phyloP scores from a whole-genome alignment of 2,888 invertebrate genomes.

The Ophion slaviceki region DNA sequence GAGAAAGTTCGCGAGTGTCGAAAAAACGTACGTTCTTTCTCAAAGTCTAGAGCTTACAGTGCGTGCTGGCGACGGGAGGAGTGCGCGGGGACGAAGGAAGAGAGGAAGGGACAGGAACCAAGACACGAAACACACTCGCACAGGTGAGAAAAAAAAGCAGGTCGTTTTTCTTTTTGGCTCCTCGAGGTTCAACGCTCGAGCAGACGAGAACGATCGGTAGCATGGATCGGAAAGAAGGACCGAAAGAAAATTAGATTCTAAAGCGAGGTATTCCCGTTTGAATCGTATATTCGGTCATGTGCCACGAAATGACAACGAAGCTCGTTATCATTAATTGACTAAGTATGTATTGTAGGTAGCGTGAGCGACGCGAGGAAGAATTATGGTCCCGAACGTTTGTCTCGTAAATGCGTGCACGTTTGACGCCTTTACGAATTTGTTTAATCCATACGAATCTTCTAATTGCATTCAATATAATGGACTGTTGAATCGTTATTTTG shows the following conservation, averaged over 20 bases:
- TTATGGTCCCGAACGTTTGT: slow-evolving; percentile 68
- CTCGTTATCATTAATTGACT: slow-evolving; percentile 62
- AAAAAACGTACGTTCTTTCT: slow-evolving; percentile 20
- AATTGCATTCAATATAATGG: slow-evolving; percentile 11
- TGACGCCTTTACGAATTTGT: slow-evolving; percentile 35
- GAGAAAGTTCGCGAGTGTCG: slow-evolving; percentile 45
- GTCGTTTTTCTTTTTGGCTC: neutral
- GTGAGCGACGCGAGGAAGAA: slow-evolving; percentile 68
- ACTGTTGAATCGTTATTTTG: slow-evolving; percentile 1
- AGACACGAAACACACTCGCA: neutral
- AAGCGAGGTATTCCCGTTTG: slow-evolving; percentile 20
- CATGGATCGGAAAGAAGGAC: neutral
- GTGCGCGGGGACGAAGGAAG: neutral
- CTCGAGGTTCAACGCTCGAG: neutral
- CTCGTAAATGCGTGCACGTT: slow-evolving; percentile 35
- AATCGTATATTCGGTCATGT: slow-evolving; percentile 18
- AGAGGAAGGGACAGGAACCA: too few relatives aligned
- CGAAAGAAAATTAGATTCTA: neutral
- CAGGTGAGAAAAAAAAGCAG: too few relatives aligned
- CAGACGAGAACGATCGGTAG: neutral
- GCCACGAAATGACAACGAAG: slow-evolving; percentile 50
- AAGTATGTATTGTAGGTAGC: slow-evolving; percentile 63
- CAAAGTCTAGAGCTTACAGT: neutral
- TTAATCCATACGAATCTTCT: neutral
- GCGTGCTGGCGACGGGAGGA: slow-evolving; percentile 21